Base-by-base conservation (phyloP, 2,113 vertebrate species). In the Cheirogaleus medius region DNA sequence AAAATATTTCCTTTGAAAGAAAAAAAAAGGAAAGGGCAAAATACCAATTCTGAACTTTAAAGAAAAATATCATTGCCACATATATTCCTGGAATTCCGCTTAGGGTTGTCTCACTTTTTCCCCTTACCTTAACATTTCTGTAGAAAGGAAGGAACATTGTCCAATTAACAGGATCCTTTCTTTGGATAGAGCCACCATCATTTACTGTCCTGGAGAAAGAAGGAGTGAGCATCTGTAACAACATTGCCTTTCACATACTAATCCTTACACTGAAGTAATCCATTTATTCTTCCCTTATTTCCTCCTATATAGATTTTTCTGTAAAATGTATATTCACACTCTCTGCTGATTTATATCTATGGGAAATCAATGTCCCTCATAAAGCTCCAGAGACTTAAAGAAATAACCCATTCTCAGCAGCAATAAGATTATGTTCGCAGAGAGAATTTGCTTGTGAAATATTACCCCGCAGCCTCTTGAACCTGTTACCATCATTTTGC, bases 1-100 rank as follows among this genome's bases (percentile, higher is more conserved):
- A 97, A 98, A 98, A 96, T 96, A 97, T 97, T 97, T 97, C 91
- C 83, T 97, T 97, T 94, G 81, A 84, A 92, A 95, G 39, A 94
- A 92, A 91, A 87, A 77, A 90, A 78, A 90, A 29, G 21, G 77
- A 85, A 77, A 34, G 23, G 66, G 39, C 37, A 92, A 78, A 97
- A 95, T 83, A 91, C 52, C 44, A 77, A 83, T 94, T 97, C 92
- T 93, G 49, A 97, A 95, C 58, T 94, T 84, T 90, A 93, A 96
- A 96, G 68, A 86, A 86, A 86, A 81, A 93, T 77, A 81, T 47
- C 32, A 44, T 87, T 91, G 69, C 91, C 29, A 13, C 54, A 81
- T 91, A 68, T 88, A 77, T 96, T 97, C 77, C 91, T 94, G 86
- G 91, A 95, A 94, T 90, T n/a, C 44, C 68, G 9, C 44, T 94